phyloP scores from a whole-genome alignment of 2,113 vertebrate species.

The Eptesicus fuscus region DNA sequence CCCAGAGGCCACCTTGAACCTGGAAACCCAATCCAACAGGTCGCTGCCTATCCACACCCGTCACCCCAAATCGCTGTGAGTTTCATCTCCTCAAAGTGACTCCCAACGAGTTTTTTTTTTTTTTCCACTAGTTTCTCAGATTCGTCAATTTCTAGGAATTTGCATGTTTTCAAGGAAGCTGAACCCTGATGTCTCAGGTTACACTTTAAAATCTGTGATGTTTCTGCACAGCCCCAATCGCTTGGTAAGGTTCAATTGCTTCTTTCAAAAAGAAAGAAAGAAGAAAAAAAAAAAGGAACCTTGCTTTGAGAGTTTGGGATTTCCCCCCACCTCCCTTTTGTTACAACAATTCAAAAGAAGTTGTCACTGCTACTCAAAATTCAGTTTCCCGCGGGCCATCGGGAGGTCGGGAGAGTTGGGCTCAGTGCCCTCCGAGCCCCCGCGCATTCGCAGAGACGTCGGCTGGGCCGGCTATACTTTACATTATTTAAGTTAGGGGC shows the following conservation, averaged over 20 bases:
- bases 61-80: background rate
- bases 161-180: background rate
- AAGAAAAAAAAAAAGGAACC: no score
- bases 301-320: background rate
- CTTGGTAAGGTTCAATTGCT: background rate
- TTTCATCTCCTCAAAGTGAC: background rate
- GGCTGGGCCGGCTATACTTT: background rate
- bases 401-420: background rate
- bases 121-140: background rate
- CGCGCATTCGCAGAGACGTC: background rate
- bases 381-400: background rate
- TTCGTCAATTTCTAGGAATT: conserved; percentile 48
- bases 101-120: background rate
- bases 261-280: background rate
- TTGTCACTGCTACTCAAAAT: background rate
- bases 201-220: conserved; percentile 24
- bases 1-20: background rate
- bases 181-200: background rate
- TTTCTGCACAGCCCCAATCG: background rate
- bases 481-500: background rate
- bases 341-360: background rate
- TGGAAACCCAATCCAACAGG: conserved; percentile 19
- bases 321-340: background rate
- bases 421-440: background rate
- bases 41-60: background rate